phyloP scores from a whole-genome alignment of 2,113 vertebrate genomes.

The Columba janthina region DNA sequence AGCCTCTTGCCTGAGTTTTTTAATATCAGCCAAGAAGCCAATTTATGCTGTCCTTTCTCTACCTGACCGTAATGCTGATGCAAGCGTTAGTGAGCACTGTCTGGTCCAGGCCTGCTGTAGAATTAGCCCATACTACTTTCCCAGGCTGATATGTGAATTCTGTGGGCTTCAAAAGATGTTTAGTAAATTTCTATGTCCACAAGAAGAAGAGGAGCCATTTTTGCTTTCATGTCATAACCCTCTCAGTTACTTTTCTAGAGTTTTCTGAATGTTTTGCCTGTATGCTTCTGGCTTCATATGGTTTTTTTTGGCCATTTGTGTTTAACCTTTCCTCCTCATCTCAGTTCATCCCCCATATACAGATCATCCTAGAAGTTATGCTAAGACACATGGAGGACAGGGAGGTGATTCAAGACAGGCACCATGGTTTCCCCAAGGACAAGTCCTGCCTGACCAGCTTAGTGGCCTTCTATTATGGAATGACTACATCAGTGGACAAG shows the following conservation, averaged over 20 bases:
- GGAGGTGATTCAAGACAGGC: too few relatives aligned
- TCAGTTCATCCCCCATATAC: neutral
- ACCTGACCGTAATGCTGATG: neutral
- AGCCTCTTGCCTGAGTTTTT: neutral
- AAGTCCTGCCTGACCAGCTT: too few relatives aligned
- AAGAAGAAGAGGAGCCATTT: fast-evolving
- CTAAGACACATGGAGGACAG: too few relatives aligned
- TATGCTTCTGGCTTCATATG: neutral
- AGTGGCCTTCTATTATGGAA: too few relatives aligned
- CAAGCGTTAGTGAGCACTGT: neutral
- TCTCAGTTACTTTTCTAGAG: neutral
- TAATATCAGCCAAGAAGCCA: neutral
- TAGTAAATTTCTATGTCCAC: neutral
- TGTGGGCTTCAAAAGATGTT: neutral
- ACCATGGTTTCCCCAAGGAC: too few relatives aligned
- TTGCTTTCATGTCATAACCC: neutral
- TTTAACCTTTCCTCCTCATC: neutral
- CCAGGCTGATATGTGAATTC: neutral
- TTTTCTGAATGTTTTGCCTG: neutral
- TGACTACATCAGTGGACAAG: too few relatives aligned
- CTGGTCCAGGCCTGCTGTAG: neutral
- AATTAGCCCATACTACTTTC: neutral
- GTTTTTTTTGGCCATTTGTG: neutral
- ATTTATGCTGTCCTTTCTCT: neutral
- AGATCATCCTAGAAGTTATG: neutral